Conservation (phyloP, 2,888 invertebrate species). For the Agrotis ipsilon region DNA sequence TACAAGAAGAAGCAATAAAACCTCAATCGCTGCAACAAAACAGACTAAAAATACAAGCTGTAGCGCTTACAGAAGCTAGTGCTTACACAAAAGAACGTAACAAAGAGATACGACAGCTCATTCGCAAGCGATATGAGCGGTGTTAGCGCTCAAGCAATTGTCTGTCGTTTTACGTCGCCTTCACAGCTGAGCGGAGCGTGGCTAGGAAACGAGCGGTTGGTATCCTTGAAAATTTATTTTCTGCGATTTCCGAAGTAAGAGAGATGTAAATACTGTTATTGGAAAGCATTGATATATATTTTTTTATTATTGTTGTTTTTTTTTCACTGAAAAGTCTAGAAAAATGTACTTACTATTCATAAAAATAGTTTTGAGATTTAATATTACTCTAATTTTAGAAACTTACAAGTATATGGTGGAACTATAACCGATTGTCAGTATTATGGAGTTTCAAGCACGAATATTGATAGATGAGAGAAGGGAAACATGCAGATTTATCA, state of each 20-base stretch:
- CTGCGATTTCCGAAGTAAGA: not conserved
- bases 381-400: no score
- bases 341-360: no score
- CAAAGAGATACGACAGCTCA: constrained; percentile 60
- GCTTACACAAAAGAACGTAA: constrained; percentile 40
- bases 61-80: constrained; percentile 22
- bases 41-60: constrained; percentile 31
- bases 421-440: no score
- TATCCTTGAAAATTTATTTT: not conserved
- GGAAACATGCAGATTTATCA: no score
- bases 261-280: not conserved
- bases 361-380: no score
- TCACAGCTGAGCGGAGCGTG: constrained; percentile 43
- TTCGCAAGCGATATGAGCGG: constrained; percentile 64
- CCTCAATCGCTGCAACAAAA: not conserved
- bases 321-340: no score
- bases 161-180: constrained; percentile 68
- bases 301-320: no score
- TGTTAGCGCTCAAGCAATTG: constrained; percentile 67
- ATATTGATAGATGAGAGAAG: no score
- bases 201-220: constrained; percentile 16
- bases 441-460: no score
- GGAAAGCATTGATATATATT: not conserved
- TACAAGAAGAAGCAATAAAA: constrained; percentile 11
- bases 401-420: no score